A percentile compares a stretch with the other conserved stretches of the same genome.
Evolutionary conservation across 2,113 vertebrate genomes (phyloP).

Genomic region (Macquaria australasica): DNA sequence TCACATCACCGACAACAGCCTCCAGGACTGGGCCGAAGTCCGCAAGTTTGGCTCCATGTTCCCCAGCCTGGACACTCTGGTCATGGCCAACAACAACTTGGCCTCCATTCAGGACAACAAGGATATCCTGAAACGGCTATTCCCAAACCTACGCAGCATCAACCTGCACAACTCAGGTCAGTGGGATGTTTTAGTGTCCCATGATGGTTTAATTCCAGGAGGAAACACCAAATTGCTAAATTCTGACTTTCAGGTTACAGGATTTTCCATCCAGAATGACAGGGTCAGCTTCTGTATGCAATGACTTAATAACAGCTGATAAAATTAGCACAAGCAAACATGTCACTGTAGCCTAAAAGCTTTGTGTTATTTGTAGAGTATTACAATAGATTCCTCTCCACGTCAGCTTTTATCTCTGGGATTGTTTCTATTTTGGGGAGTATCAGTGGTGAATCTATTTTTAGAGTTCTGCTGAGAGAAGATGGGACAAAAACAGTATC

Average conservation of each 20-base stretch:
- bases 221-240: neutral
- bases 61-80: slow-evolving; percentile 92
- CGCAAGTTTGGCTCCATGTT: slow-evolving; percentile 96
- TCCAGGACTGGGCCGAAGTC: slow-evolving; percentile 96
- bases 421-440: slow-evolving; percentile 29
- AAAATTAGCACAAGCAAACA: slow-evolving; percentile 30
- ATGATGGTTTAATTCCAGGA: neutral
- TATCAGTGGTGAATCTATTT: slow-evolving; percentile 38
- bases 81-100: slow-evolving; percentile 96
- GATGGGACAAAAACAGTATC: neutral
- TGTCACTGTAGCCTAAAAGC: slow-evolving; percentile 28
- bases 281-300: slow-evolving; percentile 2
- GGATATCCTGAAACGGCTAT: slow-evolving; percentile 90
- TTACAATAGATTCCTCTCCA: slow-evolving; percentile 15
- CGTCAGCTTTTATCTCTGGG: slow-evolving; percentile 31
- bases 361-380: slow-evolving; percentile 30
- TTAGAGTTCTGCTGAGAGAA: slow-evolving; percentile 26
- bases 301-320: neutral
- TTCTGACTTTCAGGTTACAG: neutral
- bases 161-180: slow-evolving; percentile 98
- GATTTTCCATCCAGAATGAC: neutral
- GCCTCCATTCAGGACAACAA: slow-evolving; percentile 89
- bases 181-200: slow-evolving; percentile 1
- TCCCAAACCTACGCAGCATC: slow-evolving; percentile 94
- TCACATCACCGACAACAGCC: slow-evolving; percentile 97